These are phyloP conservation scores for Denticeps clupeoides DNA, from an alignment of 2,797 vertebrate species.

Conservation along the genomic window DNA sequence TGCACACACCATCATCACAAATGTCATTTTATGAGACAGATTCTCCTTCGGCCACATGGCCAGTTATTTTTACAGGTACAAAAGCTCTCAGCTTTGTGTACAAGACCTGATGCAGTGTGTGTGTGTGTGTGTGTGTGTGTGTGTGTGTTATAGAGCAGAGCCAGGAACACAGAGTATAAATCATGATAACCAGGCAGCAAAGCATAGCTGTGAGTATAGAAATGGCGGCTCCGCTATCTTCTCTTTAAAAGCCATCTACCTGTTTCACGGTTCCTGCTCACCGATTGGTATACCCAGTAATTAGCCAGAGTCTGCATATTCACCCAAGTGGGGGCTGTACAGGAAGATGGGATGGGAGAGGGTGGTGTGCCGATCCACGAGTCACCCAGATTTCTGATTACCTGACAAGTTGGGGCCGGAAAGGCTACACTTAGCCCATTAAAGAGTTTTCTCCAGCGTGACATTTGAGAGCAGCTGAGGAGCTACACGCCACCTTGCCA, in stretches of 20 bases:
- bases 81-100: too few species aligned
- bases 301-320: too few species aligned
- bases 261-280: slow-evolving; percentile 66
- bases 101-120: too few species aligned
- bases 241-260: slow-evolving; percentile 69
- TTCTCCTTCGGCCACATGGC: too few species aligned
- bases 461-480: slow-evolving; percentile 92
- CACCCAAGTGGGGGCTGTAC: slow-evolving; percentile 12
- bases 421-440: slow-evolving; percentile 99
- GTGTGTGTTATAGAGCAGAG: too few species aligned
- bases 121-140: too few species aligned
- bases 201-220: background rate
- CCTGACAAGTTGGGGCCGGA: slow-evolving; percentile 97
- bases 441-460: slow-evolving; percentile 89
- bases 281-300: slow-evolving; percentile 85
- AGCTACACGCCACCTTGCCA: slow-evolving; percentile 78
- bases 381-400: slow-evolving; percentile 86
- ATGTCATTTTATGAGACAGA: too few species aligned
- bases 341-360: slow-evolving; percentile 31
- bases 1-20: too few species aligned
- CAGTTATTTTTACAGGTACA: too few species aligned
- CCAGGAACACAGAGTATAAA: background rate
- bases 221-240: slow-evolving; percentile 45
- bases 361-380: slow-evolving; percentile 31
- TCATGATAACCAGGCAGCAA: slow-evolving; percentile 14